Evolutionary conservation across 2,113 vertebrate genomes (phyloP).

Genomic region (Collichthys lucidus): DNA sequence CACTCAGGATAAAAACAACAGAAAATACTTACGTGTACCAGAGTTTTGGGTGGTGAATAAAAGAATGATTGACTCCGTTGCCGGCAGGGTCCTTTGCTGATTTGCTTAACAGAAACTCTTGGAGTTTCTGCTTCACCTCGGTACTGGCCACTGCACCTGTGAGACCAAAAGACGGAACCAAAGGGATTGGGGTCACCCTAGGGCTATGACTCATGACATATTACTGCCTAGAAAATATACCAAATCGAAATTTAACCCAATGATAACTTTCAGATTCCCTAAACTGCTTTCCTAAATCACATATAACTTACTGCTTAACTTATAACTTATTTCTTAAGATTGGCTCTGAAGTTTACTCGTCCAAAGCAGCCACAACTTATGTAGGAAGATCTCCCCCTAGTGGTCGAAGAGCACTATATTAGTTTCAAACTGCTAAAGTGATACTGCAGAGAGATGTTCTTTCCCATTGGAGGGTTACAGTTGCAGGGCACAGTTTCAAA

Average conservation of each 20-base stretch:
- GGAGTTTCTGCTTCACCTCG: conserved; percentile 99
- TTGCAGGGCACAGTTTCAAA: conserved; percentile 73
- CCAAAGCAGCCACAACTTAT: conserved; percentile 48
- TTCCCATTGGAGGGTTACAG: conserved; percentile 57
- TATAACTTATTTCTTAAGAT: not conserved
- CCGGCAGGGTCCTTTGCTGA: conserved; percentile 91
- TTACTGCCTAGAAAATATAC: not conserved
- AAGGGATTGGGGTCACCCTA: conserved; percentile 75
- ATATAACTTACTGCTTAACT: not conserved
- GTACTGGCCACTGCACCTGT: conserved; percentile 97
- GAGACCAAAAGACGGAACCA: conserved; percentile 78
- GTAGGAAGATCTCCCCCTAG: conserved; percentile 83
- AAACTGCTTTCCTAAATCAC: not conserved
- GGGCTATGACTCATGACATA: conserved; percentile 25
- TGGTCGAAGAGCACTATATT: conserved; percentile 62
- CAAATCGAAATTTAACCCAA: not conserved
- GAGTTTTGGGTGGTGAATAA: conserved; percentile 93
- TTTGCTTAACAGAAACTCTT: conserved; percentile 99
- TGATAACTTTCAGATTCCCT: not conserved
- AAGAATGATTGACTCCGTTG: conserved; percentile 89
- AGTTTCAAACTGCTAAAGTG: conserved; percentile 39
- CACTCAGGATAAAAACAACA: not conserved
- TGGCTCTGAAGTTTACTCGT: conserved; percentile 3
- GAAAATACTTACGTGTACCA: conserved; percentile 93
- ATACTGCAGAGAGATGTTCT: conserved; percentile 62